Evolutionary conservation across 2,113 vertebrate genomes (phyloP).

Genomic region (Oryzias melastigma): DNA sequence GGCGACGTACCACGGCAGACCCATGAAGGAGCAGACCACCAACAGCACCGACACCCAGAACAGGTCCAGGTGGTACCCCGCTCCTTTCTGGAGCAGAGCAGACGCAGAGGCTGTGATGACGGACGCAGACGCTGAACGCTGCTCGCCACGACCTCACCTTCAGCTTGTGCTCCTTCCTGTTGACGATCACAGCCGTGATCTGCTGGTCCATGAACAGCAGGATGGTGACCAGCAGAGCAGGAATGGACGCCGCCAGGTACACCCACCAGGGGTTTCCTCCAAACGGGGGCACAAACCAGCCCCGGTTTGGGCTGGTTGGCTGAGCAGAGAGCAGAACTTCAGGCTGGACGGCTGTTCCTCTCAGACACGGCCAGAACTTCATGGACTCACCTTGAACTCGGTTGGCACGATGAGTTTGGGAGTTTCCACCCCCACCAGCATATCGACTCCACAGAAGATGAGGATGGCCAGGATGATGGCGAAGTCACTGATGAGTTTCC

Average conservation of each 20-base stretch:
- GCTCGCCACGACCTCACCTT: constrained; percentile 57
- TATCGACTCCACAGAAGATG: constrained; percentile 93
- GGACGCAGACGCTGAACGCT: constrained; percentile 5
- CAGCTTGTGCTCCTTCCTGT: constrained; percentile 97
- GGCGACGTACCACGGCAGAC: constrained; percentile 96
- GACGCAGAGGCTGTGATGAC: constrained; percentile 10
- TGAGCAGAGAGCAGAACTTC: constrained; percentile 43
- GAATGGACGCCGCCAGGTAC: constrained; percentile 87
- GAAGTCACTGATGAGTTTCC: constrained; percentile 98
- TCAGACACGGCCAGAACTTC: neutral
- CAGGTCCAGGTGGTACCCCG: constrained; percentile 95
- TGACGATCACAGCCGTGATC: constrained; percentile 97
- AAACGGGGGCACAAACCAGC: constrained; percentile 93
- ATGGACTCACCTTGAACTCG: constrained; percentile 90
- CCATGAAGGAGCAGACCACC: constrained; percentile 95
- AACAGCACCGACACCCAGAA: constrained; percentile 94
- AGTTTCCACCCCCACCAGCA: constrained; percentile 92
- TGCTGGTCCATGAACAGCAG: constrained; percentile 99
- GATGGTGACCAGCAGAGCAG: constrained; percentile 95
- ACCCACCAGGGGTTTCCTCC: constrained; percentile 99
- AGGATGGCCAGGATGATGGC: constrained; percentile 96
- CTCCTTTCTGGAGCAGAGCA: constrained; percentile 87
- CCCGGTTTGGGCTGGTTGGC: constrained; percentile 91
- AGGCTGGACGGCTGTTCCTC: neutral
- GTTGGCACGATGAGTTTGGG: constrained; percentile 96